phyloP scores from a whole-genome alignment of 2,797 vertebrate genomes.

The Smutsia temminckii region DNA sequence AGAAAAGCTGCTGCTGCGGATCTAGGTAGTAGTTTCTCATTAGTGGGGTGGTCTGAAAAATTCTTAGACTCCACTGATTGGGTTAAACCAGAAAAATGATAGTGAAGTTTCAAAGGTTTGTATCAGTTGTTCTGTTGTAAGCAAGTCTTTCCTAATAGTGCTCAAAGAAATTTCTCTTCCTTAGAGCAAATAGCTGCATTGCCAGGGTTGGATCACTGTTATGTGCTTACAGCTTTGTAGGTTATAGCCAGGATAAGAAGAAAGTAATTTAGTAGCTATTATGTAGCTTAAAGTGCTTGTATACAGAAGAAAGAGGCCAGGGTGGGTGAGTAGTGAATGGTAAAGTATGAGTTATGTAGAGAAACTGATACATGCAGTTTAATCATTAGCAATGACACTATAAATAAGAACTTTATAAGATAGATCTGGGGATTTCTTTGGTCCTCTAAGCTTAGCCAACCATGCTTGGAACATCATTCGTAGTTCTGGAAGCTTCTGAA shows the following conservation, averaged over 20 bases:
- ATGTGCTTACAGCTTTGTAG: background rate
- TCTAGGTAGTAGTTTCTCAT: background rate
- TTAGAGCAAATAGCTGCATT: background rate
- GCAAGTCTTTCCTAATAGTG: background rate
- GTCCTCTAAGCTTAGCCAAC: background rate
- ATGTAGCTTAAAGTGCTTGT: background rate
- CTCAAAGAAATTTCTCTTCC: constrained; percentile 4
- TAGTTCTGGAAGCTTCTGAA: background rate
- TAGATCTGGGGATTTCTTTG: background rate
- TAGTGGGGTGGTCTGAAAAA: background rate
- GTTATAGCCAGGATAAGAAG: background rate
- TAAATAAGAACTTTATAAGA: background rate
- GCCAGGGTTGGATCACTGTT: background rate
- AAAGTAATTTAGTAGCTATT: background rate
- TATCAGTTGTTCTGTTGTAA: background rate
- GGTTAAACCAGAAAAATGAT: background rate
- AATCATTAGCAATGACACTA: background rate
- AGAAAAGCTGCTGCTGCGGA: background rate
- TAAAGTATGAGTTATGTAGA: background rate
- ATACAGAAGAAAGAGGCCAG: background rate
- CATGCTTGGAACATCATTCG: background rate
- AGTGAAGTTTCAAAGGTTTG: background rate
- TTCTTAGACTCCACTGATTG: background rate
- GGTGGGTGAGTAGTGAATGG: background rate
- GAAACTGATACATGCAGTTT: background rate